Evolutionary conservation across 2,888 invertebrate species (phyloP).

Genomic region (Mystacides longicornis): DNA sequence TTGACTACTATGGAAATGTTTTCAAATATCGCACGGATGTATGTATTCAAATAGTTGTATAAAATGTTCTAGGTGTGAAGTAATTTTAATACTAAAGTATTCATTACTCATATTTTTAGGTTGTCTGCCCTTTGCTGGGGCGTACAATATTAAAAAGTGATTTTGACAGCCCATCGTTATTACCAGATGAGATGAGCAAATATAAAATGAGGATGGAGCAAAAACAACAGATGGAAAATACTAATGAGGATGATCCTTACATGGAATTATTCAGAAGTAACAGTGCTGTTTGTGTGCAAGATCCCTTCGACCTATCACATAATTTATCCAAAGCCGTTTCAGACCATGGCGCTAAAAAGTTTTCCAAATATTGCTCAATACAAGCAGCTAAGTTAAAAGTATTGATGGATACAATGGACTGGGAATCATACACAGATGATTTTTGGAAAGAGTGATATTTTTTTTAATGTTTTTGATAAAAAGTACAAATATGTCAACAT

Average conservation of each 20-base stretch:
- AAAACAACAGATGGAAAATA: conserved; percentile 2
- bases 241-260: conserved; percentile 19
- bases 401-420: background rate
- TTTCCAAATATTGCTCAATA: conserved; percentile 30
- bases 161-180: conserved; percentile 32
- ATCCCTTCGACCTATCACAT: conserved; percentile 45
- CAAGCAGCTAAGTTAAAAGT: conserved; percentile 8
- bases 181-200: conserved; percentile 37
- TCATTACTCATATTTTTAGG: conserved; percentile 7
- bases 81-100: background rate
- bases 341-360: conserved; percentile 28
- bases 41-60: background rate
- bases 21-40: conserved; percentile 34
- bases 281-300: conserved; percentile 43
- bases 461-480: too few species aligned
- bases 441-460: conserved; percentile 8
- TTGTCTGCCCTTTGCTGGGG: conserved; percentile 44
- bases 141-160: conserved; percentile 32
- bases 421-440: background rate
- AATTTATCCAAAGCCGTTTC: conserved; percentile 41
- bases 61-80: background rate
- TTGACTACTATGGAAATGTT: conserved; percentile 32
- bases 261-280: conserved; percentile 35
- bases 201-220: conserved; percentile 28
- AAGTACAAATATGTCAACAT: too few species aligned